Evolutionary conservation across 2,888 invertebrate species (phyloP).

Genomic region (Halictus ligatus): DNA sequence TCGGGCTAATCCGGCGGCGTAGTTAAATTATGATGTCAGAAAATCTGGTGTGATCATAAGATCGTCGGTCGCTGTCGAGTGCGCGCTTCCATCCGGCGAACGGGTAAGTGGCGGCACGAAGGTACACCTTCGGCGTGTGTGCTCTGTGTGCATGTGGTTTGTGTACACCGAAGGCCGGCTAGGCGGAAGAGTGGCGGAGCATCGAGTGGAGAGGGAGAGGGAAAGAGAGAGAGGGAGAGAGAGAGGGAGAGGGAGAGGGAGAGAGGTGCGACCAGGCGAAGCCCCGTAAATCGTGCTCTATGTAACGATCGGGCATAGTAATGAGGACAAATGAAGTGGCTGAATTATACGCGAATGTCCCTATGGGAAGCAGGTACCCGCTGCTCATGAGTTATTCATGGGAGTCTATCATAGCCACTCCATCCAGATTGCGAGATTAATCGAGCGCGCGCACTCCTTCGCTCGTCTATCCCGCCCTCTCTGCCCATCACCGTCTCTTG

Average conservation of each 20-base stretch:
- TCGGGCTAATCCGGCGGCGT: background rate
- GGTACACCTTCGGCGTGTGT: constrained; percentile 26
- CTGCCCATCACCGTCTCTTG: constrained; percentile 45
- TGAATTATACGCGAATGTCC: constrained; percentile 83
- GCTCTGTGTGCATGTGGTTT: constrained; percentile 53
- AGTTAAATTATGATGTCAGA: constrained; percentile 22
- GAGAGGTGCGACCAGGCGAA: constrained; percentile 60
- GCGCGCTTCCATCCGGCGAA: constrained; percentile 6
- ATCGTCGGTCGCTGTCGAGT: constrained; percentile 8
- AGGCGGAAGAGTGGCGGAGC: constrained; percentile 36
- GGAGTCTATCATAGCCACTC: constrained; percentile 83
- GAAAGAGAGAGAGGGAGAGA: background rate
- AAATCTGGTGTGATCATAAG: constrained; percentile 10
- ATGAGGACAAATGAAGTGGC: constrained; percentile 84
- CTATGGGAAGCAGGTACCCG: constrained; percentile 76
- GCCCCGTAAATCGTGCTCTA: constrained; percentile 78
- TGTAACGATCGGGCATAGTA: constrained; percentile 82
- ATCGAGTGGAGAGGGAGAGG: background rate
- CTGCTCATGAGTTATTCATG: constrained; percentile 83
- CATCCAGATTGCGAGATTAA: constrained; percentile 83
- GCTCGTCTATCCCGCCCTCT: constrained; percentile 67
- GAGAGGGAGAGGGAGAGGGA: background rate
- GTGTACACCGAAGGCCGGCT: constrained; percentile 39
- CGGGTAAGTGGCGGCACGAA: constrained; percentile 30
- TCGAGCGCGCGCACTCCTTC: constrained; percentile 81